A percentile compares a stretch with the other conserved stretches of the same genome.
phyloP scores from a whole-genome alignment of 2,113 vertebrate species.

The Peromyscus leucopus region DNA sequence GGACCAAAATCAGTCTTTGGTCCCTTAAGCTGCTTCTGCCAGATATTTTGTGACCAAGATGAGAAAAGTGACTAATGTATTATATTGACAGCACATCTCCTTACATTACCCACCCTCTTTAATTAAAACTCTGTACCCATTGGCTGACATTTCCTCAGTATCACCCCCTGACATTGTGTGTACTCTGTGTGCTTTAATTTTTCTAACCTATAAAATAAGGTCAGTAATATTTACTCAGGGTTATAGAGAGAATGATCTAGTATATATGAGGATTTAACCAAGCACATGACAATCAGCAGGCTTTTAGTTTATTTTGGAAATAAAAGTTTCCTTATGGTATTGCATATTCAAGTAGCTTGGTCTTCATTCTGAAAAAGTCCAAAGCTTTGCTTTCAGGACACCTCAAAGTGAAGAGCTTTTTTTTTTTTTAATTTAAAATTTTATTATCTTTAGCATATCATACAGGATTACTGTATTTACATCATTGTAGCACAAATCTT shows the following conservation, averaged over 20 bases:
- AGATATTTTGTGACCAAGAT: background rate
- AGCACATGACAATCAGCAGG: background rate
- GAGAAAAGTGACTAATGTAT: background rate
- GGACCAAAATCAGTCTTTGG: background rate
- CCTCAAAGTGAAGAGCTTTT: background rate
- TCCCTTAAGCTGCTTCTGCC: background rate
- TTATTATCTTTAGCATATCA: background rate
- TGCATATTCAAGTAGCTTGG: background rate
- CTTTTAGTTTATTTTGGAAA: background rate
- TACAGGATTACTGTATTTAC: background rate
- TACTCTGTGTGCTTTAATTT: background rate
- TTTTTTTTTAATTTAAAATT: slow-evolving; percentile 31
- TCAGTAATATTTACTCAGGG: background rate
- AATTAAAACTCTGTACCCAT: background rate
- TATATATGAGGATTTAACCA: background rate
- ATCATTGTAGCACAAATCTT: no score
- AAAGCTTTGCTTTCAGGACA: background rate
- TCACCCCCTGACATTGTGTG: background rate
- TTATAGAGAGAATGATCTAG: background rate
- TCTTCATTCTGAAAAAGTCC: background rate
- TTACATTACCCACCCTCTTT: background rate
- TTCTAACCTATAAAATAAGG: background rate
- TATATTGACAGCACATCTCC: no score
- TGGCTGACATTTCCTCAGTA: background rate
- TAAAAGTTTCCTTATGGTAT: background rate